These are phyloP conservation scores for Notodonta ziczac DNA, from an alignment of 2,888 invertebrate species.

Conservation along the genomic window DNA sequence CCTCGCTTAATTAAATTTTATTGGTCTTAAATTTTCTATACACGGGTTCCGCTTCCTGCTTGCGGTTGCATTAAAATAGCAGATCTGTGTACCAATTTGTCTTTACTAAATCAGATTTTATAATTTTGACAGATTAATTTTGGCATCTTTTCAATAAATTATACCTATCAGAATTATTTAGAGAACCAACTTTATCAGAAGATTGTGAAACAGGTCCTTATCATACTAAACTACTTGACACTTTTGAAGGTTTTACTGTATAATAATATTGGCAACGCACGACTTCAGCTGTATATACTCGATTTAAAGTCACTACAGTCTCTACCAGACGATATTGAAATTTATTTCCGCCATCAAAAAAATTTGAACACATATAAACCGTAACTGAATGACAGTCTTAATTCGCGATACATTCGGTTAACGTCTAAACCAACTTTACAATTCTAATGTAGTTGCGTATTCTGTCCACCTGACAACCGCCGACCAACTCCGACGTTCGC, in stretches of 20 bases:
- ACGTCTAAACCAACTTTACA: constrained; percentile 57
- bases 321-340: not conserved
- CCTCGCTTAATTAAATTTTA: constrained; percentile 82
- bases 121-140: too few species aligned
- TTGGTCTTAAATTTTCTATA: constrained; percentile 45
- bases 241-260: too few species aligned
- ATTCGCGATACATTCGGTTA: constrained; percentile 47
- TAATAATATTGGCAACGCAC: too few species aligned
- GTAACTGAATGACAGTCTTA: constrained; percentile 51
- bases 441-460: constrained; percentile 64
- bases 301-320: not conserved
- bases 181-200: too few species aligned
- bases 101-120: too few species aligned
- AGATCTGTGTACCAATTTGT: too few species aligned
- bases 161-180: too few species aligned
- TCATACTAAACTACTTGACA: too few species aligned
- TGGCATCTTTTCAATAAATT: too few species aligned
- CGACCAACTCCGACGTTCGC: constrained; percentile 63
- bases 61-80: not conserved
- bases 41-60: not conserved
- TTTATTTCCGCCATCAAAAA: constrained; percentile 31
- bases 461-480: constrained; percentile 64
- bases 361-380: constrained; percentile 35
- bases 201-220: too few species aligned
- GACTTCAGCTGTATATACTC: too few species aligned